phyloP scores from a whole-genome alignment of 2,888 invertebrate genomes.

The Caenorhabditis wallacei region DNA sequence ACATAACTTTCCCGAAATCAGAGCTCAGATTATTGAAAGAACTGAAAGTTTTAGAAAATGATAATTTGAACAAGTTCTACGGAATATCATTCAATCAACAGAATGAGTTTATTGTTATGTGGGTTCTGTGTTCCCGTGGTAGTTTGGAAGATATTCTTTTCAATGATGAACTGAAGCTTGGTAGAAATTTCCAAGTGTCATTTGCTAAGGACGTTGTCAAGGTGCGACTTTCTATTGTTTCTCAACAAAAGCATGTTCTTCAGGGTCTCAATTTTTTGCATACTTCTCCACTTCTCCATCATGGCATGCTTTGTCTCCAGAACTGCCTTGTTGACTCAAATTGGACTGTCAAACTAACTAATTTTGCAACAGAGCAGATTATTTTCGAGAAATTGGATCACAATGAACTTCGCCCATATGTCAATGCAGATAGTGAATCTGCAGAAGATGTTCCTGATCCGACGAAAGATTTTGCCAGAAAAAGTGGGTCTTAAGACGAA shows the following conservation, averaged over 20 bases:
- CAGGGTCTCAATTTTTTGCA: conserved; percentile 80
- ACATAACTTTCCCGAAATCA: conserved; percentile 78
- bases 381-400: conserved; percentile 80
- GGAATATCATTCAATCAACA: conserved; percentile 83
- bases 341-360: conserved; percentile 82
- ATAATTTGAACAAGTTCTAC: conserved; percentile 82
- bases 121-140: conserved; percentile 81
- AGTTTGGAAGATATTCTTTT: conserved; percentile 82
- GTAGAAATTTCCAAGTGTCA: conserved; percentile 82
- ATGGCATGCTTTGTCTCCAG: conserved; percentile 81
- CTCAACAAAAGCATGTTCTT: conserved; percentile 15
- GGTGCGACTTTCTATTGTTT: conserved; percentile 53
- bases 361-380: conserved; percentile 80
- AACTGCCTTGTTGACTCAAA: conserved; percentile 83
- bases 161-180: conserved; percentile 82
- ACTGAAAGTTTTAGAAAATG: conserved; percentile 81
- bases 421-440: conserved; percentile 49
- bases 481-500: conserved; percentile 35
- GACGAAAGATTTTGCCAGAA: conserved; percentile 59
- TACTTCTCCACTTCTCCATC: conserved; percentile 76
- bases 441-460: conserved; percentile 53
- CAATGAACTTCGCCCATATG: conserved; percentile 68
- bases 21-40: conserved; percentile 80
- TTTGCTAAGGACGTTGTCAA: conserved; percentile 83
- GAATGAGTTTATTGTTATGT: conserved; percentile 82